Conservation (phyloP, 2,797 vertebrate genomes). For the Cossypha caffra region DNA sequence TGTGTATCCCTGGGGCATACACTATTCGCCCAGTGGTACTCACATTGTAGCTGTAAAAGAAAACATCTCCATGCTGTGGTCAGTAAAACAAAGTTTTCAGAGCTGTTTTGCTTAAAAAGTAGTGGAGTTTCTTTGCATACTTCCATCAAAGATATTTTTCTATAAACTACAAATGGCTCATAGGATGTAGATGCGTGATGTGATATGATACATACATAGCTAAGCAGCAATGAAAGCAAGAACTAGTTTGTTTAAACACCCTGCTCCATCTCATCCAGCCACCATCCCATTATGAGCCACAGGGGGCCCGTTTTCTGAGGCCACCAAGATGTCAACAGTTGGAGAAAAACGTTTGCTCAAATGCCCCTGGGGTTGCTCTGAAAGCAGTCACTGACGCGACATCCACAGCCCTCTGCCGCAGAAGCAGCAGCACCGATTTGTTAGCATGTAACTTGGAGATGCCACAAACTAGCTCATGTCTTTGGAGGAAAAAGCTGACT, state of each 20-base stretch:
- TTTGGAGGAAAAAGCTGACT: background rate
- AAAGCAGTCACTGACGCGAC: background rate
- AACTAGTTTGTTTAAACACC: background rate
- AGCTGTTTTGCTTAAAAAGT: background rate
- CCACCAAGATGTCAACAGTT: constrained; percentile 40
- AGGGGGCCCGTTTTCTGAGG: constrained; percentile 32
- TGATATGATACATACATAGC: background rate
- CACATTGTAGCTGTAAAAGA: background rate
- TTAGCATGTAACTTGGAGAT: background rate
- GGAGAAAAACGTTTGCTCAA: background rate
- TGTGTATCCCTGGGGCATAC: background rate
- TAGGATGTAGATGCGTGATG: background rate
- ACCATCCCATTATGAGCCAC: constrained; percentile 1
- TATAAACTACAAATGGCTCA: background rate
- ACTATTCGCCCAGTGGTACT: background rate
- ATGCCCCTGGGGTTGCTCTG: background rate
- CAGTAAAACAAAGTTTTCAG: background rate
- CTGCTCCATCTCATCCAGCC: constrained; percentile 9
- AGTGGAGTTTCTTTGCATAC: background rate
- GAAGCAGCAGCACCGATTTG: background rate
- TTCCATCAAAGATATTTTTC: background rate
- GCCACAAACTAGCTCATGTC: background rate
- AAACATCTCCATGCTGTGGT: background rate
- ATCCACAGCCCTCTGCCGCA: background rate
- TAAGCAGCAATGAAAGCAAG: constrained; percentile 1